These are phyloP conservation scores for Chionoecetes opilio DNA, from an alignment of 1,140 invertebrate species.

Conservation along the genomic window DNA sequence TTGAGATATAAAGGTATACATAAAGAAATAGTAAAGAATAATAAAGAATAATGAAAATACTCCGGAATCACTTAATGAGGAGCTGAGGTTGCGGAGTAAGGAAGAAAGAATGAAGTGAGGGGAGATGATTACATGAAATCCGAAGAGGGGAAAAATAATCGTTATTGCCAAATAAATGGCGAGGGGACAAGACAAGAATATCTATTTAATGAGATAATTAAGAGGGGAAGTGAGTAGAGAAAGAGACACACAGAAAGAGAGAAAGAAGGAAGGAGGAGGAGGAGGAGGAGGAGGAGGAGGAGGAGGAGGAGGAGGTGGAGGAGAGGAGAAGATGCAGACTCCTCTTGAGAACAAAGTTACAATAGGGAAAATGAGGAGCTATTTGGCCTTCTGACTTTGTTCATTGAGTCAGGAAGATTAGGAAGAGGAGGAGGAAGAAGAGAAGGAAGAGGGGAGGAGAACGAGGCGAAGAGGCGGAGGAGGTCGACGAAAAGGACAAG, in stretches of 20 bases:
- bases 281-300: background rate
- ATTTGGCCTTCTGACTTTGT: slow-evolving; percentile 24
- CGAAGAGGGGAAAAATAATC: slow-evolving; percentile 47
- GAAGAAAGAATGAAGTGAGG: slow-evolving; percentile 35
- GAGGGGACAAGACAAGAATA: slow-evolving; percentile 57
- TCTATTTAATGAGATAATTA: slow-evolving; percentile 63
- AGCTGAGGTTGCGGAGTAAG: slow-evolving; percentile 38
- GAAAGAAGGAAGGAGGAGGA: background rate
- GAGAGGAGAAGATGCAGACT: background rate
- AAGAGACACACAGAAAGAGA: slow-evolving; percentile 48
- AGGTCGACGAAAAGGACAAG: background rate
- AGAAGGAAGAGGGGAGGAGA: background rate
- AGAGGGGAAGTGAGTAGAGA: slow-evolving; percentile 51
- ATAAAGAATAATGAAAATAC: slow-evolving; percentile 11
- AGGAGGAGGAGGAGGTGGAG: background rate
- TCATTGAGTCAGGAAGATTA: slow-evolving; percentile 5
- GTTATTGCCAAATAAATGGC: slow-evolving; percentile 56
- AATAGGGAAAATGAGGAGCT: slow-evolving; percentile 24
- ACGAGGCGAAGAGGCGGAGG: background rate
- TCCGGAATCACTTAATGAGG: slow-evolving; percentile 7
- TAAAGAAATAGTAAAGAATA: too few relatives aligned
- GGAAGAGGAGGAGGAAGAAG: background rate
- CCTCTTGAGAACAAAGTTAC: background rate
- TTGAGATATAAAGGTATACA: too few relatives aligned
- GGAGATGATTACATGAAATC: slow-evolving; percentile 39